phyloP scores from a whole-genome alignment of 1,140 invertebrate genomes.

The Pomacea maculata region DNA sequence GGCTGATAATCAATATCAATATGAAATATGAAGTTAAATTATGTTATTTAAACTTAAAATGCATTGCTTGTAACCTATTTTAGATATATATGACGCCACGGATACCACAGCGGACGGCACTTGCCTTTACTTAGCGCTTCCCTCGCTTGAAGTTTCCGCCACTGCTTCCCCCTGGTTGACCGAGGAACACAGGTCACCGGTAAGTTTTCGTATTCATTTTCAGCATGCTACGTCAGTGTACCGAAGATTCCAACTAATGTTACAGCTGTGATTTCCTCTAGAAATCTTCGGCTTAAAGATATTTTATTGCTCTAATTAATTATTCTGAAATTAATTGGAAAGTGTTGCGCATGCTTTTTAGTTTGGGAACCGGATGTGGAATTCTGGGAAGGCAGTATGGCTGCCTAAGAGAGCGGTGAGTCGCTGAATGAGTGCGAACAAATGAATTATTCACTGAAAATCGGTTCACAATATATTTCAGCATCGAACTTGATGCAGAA shows the following conservation, averaged over 20 bases:
- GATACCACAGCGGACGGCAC: neutral
- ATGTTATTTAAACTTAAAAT: no score
- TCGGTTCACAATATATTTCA: no score
- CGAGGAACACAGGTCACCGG: neutral
- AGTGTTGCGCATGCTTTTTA: slow-evolving; percentile 57
- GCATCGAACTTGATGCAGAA: no score
- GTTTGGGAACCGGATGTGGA: slow-evolving; percentile 25
- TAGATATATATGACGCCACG: slow-evolving; percentile 1
- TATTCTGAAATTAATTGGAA: slow-evolving; percentile 62
- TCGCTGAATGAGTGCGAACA: neutral
- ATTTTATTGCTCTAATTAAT: slow-evolving; percentile 63
- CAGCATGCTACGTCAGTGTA: neutral
- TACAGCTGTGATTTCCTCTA: slow-evolving; percentile 5
- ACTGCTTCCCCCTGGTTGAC: slow-evolving; percentile 8
- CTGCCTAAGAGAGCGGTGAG: slow-evolving; percentile 14
- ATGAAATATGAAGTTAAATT: no score
- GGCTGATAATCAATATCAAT: no score
- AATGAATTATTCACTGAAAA: no score
- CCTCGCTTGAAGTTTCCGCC: slow-evolving; percentile 18
- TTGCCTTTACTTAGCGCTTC: neutral
- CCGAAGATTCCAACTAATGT: neutral
- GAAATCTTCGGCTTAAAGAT: slow-evolving; percentile 34
- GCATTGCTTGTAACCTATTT: no score
- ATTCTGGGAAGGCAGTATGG: slow-evolving; percentile 40
- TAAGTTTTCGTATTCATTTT: neutral